phyloP scores from a whole-genome alignment of 2,888 invertebrate species.

The Aleiodes testaceus region DNA sequence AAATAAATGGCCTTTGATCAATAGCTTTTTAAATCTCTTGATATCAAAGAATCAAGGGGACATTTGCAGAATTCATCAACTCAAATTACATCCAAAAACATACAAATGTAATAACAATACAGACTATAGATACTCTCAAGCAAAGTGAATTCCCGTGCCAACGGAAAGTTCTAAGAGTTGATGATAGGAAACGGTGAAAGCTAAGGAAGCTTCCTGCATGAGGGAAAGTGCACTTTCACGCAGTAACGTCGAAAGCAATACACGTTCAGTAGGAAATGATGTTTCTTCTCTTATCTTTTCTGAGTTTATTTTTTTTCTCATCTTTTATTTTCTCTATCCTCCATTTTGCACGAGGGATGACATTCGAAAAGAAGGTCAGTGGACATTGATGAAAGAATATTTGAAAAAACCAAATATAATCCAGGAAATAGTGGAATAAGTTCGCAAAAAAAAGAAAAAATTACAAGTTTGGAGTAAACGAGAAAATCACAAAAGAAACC shows the following conservation, averaged over 20 bases:
- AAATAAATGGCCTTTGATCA: no score
- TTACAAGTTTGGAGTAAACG: background rate
- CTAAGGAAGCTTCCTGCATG: conserved; percentile 27
- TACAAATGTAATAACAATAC: conserved; percentile 19
- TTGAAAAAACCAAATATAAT: conserved; percentile 1
- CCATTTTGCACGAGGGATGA: conserved; percentile 27
- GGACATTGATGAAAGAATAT: background rate
- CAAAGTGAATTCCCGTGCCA: conserved; percentile 30
- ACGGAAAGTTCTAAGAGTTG: conserved; percentile 9
- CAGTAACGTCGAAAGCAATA: conserved; percentile 53
- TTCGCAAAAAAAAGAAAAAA: background rate
- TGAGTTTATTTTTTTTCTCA: background rate
- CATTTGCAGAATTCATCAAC: background rate
- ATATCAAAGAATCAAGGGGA: no score
- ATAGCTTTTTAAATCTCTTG: no score
- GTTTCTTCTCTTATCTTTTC: conserved; percentile 15
- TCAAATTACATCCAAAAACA: conserved; percentile 8
- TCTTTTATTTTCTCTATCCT: conserved; percentile 35
- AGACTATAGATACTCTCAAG: background rate
- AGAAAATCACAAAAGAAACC: conserved; percentile 4
- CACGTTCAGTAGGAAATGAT: conserved; percentile 47
- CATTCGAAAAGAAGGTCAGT: conserved; percentile 26
- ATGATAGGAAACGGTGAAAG: conserved; percentile 31
- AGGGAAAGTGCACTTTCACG: conserved; percentile 53
- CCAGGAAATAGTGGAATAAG: background rate